Evolutionary conservation across 2,797 vertebrate genomes (phyloP).

Genomic region (Calcarius lapponicus): DNA sequence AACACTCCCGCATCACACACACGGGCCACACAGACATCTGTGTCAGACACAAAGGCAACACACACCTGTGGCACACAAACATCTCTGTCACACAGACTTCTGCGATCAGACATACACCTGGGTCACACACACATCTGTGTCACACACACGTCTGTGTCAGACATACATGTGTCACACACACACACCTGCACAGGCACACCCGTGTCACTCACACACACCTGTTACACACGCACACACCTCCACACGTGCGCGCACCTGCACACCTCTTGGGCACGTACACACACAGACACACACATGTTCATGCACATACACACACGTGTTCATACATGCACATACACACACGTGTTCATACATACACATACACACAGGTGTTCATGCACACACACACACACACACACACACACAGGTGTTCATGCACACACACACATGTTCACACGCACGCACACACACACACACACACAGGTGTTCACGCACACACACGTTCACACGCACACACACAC

Average conservation of each 20-base stretch:
- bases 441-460: too few relatives aligned
- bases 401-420: too few relatives aligned
- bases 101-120: not conserved
- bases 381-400: too few relatives aligned
- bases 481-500: not conserved
- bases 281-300: too few relatives aligned
- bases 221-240: not conserved
- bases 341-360: too few relatives aligned
- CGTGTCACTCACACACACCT: not conserved
- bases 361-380: not conserved
- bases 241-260: not conserved
- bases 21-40: not conserved
- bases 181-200: not conserved
- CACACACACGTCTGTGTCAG: not conserved
- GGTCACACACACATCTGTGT: not conserved
- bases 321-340: too few relatives aligned
- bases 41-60: not conserved
- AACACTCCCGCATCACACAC: not conserved
- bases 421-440: too few relatives aligned
- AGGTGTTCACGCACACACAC: not conserved
- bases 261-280: not conserved
- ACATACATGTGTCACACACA: not conserved
- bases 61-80: too few relatives aligned
- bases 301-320: too few relatives aligned
- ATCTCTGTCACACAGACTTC: not conserved